These are phyloP conservation scores for Ostrea edulis DNA, from an alignment of 1,140 invertebrate genomes.

Conservation along the genomic window DNA sequence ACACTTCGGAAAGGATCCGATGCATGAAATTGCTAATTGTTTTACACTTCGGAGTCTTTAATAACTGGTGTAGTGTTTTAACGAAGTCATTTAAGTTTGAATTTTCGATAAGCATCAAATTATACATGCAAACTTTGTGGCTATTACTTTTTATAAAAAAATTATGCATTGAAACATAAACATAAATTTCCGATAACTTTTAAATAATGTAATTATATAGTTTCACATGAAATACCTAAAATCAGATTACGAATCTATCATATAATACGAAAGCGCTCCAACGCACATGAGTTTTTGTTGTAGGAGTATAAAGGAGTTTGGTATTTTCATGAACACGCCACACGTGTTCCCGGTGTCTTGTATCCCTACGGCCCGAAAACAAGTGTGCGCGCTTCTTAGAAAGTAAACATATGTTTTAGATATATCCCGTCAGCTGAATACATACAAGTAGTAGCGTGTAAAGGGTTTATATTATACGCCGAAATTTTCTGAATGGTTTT, in stretches of 20 bases:
- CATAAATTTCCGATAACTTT: neutral
- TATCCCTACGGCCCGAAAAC: neutral
- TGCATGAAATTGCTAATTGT: too few relatives aligned
- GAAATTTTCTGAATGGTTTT: too few relatives aligned
- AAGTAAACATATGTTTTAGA: neutral
- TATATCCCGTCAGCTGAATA: neutral
- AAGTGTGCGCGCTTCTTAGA: constrained; percentile 5
- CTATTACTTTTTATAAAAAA: neutral
- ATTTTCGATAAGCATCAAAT: neutral
- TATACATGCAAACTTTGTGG: neutral
- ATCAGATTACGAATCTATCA: too few relatives aligned
- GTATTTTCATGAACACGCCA: neutral
- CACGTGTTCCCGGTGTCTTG: neutral
- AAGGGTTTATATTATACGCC: too few relatives aligned
- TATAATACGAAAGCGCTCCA: neutral
- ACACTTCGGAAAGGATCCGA: too few relatives aligned
- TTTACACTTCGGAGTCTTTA: too few relatives aligned
- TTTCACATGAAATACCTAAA: too few relatives aligned
- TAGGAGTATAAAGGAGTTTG: neutral
- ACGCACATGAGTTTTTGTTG: neutral
- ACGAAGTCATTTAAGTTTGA: too few relatives aligned
- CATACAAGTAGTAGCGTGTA: too few relatives aligned
- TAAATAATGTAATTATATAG: too few relatives aligned
- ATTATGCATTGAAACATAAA: neutral
- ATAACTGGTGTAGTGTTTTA: too few relatives aligned